Evolutionary conservation across 2,888 invertebrate species (phyloP), one percentile per base, ranked within the genome.

Genomic region (Lasioglossum villosulum): DNA sequence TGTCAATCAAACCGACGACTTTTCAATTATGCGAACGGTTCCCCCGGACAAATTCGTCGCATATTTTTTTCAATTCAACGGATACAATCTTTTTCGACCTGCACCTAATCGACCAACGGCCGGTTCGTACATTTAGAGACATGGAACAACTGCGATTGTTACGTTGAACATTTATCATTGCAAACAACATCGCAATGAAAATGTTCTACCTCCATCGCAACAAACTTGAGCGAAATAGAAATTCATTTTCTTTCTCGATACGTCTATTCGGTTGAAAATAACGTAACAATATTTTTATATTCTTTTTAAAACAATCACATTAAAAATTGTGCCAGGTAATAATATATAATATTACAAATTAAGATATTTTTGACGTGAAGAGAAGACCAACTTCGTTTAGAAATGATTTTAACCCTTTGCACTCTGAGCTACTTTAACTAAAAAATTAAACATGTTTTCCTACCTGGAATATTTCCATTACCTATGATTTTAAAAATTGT

Each of bases 1-100:
- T 85, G 90, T 84, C 90, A 84, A 86, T 90, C 90, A 90, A 90
- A 81, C 80, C 30, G 82, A 59, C 72, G 34, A 73, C 78, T 78
- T 80, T 80, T 74, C 39, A 74, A 34, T 30, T 73, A 12, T 27
- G n/a, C 52, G 63, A 39, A 34, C 10, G 42, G n/a, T 16, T 66
- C 45, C 42, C 0, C 37, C 30, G 63, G 66, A 84, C 79, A 70
- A 79, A 84, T 84, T 75, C 39, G 48, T 63, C 37, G 74, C 5
- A 39, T 66, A 68, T 39, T 48, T 68, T 66, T 68, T 37, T 68
- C 23, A 8, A 34, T 34, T 19, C n/a, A 4, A 19, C 30, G 10
- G 23, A 19, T 5, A 39, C 68, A n/a, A 37, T 12, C 37, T 68
- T 68, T 68, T 68, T 39, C 68, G 8, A 37, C 23, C 39, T n/a